Evolutionary conservation across 2,797 vertebrate genomes (phyloP), one percentile per base, ranked within the genome.

Genomic region (Lepidocolaptes lacrymiger): DNA sequence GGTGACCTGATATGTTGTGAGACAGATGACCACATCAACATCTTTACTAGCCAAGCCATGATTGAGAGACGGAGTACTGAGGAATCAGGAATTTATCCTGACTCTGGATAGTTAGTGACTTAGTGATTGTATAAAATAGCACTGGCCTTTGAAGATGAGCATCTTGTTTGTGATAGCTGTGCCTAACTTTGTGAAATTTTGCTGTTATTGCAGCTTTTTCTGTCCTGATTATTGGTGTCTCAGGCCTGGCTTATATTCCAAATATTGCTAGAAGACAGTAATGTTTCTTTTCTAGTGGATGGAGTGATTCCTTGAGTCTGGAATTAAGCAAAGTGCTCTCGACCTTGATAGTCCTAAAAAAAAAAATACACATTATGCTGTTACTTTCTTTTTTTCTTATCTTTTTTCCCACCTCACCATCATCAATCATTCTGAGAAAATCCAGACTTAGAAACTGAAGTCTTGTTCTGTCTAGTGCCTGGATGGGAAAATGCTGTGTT

Each of bases 31-130:
- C 49, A 30, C 24, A 68, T 54, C 9, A 68, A 36, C 44, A 11
- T 49, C 48, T 79, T 66, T 82, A 56, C 18, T 10, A 68, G 49
- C 36, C 68, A 63, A 46, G 32, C 20, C 54, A 48, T 32, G 14
- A 75, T 22, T 67, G 68, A 51, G 41, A 55, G 21, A 32, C 0
- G 0, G 26, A 24, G 30, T 54, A 41, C 44, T 63, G 58, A 26
- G 30, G 27, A 63, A 14, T 7, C 0, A 0, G 11, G 12, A n/a
- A 11, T n/a, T 76, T 27, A 17, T 0, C 16, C 32, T 69, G 8
- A 21, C 34, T 3, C 1, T 59, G 39, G 2, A 1, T 36, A 46
- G 22, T 49, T 49, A 74, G 54, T 1, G 0, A 23, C 39, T 54
- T 44, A 43, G 49, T 27, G 37, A n/a, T 74, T 36, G 19, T 55